Evolutionary conservation across 2,888 invertebrate species (phyloP).

Genomic region (Ametastegia equiseti): DNA sequence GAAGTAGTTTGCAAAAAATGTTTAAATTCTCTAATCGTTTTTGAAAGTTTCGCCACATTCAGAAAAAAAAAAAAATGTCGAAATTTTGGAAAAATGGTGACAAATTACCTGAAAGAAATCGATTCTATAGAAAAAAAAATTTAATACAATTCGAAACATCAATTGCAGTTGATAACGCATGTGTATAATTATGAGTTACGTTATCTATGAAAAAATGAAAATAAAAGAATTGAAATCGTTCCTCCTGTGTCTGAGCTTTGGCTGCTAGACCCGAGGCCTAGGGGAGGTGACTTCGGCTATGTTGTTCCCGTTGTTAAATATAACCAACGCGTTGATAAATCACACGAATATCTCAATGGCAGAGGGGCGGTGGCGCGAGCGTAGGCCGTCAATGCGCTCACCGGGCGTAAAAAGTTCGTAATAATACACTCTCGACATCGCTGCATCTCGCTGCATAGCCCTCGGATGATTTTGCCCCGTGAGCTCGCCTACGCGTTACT

Average conservation of each 20-base stretch:
- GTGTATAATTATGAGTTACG: neutral
- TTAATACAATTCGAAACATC: too few species aligned
- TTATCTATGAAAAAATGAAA: neutral
- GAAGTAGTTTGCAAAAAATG: too few species aligned
- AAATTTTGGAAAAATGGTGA: too few species aligned
- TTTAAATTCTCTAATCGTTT: too few species aligned
- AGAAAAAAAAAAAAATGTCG: too few species aligned
- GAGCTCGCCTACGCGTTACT: conserved; percentile 24
- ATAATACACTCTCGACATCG: conserved; percentile 54
- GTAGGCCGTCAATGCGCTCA: conserved; percentile 60
- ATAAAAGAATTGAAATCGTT: neutral
- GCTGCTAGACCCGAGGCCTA: conserved; percentile 14
- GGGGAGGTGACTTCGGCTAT: conserved; percentile 31
- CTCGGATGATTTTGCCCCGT: neutral
- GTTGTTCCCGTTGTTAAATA: conserved; percentile 68
- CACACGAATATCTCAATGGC: conserved; percentile 69
- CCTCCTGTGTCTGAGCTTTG: neutral
- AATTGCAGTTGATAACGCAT: too few species aligned
- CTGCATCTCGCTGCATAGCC: conserved; percentile 4
- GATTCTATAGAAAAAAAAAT: too few species aligned
- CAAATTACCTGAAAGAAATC: too few species aligned
- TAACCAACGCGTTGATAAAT: conserved; percentile 68
- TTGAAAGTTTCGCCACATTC: too few species aligned
- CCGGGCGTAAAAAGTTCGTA: conserved; percentile 63
- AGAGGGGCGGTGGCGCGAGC: conserved; percentile 65